Percentiles rank a stretch among this genome's conserved stretches.
phyloP scores from a whole-genome alignment of 1,140 invertebrate species.

The Drosophila hydei region DNA sequence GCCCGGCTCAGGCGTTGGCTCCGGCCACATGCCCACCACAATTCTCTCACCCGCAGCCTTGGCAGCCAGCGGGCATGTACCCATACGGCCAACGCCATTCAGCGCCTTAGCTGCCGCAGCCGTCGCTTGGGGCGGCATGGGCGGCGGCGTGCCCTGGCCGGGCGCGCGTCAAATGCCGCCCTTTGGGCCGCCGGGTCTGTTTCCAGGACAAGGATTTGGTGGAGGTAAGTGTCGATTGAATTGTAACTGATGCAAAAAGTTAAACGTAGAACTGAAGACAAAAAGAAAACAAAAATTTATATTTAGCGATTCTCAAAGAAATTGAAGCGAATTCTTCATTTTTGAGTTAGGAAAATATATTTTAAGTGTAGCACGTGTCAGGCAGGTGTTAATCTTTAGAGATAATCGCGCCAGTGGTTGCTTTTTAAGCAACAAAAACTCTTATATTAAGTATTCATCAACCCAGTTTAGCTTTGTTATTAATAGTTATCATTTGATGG shows the following conservation, averaged over 20 bases:
- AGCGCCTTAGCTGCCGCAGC: conserved; percentile 88
- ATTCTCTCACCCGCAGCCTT: conserved; percentile 79
- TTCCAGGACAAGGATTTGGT: conserved; percentile 82
- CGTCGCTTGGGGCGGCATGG: conserved; percentile 86
- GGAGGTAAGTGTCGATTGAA: conserved; percentile 71
- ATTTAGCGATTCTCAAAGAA: neutral
- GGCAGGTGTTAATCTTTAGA: neutral
- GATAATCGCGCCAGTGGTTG: neutral
- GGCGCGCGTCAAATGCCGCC: conserved; percentile 85
- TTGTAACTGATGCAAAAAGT: too few species aligned
- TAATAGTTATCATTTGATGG: neutral
- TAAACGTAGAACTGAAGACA: neutral
- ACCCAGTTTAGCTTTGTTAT: neutral
- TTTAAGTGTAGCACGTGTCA: neutral
- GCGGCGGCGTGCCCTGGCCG: conserved; percentile 87
- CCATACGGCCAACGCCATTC: conserved; percentile 88
- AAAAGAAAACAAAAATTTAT: neutral
- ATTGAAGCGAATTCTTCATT: neutral
- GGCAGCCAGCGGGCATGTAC: conserved; percentile 84
- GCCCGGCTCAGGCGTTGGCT: conserved; percentile 37
- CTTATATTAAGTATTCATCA: neutral
- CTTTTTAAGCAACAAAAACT: neutral
- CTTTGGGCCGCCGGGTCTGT: conserved; percentile 81
- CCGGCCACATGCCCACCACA: conserved; percentile 81
- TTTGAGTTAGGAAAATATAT: neutral